phyloP scores from a whole-genome alignment of 2,797 vertebrate species.

The Lycodopsis pacificus region DNA sequence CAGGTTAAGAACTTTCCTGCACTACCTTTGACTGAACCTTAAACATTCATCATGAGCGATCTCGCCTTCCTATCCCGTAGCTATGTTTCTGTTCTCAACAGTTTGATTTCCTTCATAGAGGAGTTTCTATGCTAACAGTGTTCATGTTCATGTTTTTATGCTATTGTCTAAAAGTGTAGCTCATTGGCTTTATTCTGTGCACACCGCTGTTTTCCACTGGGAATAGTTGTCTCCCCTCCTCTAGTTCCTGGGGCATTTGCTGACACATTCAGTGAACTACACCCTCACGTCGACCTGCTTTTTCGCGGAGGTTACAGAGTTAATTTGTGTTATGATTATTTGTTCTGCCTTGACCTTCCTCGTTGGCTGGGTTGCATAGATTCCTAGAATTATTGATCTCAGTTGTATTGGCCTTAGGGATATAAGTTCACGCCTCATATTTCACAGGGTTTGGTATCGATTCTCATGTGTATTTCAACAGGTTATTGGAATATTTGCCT shows the following conservation, averaged over 20 bases:
- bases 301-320: slow-evolving; percentile 50
- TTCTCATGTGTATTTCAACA: slow-evolving; percentile 49
- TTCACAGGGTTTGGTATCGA: slow-evolving; percentile 48
- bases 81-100: not conserved
- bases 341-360: slow-evolving; percentile 55
- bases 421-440: slow-evolving; percentile 44
- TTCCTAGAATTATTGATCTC: slow-evolving; percentile 69
- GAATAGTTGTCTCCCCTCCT: slow-evolving; percentile 52
- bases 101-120: not conserved
- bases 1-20: not conserved
- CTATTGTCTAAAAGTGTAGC: slow-evolving; percentile 48
- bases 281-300: slow-evolving; percentile 55
- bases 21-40: not conserved
- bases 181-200: slow-evolving; percentile 69
- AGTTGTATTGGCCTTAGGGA: slow-evolving; percentile 38
- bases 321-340: slow-evolving; percentile 68
- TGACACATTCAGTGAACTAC: slow-evolving; percentile 70
- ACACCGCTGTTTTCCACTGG: slow-evolving; percentile 68
- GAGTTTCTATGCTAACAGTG: not conserved
- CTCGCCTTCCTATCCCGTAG: not conserved
- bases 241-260: slow-evolving; percentile 52
- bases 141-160: not conserved
- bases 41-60: not conserved
- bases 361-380: slow-evolving; percentile 34
- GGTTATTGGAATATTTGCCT: slow-evolving; percentile 20